Base-by-base conservation (phyloP, 2,888 invertebrate species). In the Iselma pallidipennis region DNA sequence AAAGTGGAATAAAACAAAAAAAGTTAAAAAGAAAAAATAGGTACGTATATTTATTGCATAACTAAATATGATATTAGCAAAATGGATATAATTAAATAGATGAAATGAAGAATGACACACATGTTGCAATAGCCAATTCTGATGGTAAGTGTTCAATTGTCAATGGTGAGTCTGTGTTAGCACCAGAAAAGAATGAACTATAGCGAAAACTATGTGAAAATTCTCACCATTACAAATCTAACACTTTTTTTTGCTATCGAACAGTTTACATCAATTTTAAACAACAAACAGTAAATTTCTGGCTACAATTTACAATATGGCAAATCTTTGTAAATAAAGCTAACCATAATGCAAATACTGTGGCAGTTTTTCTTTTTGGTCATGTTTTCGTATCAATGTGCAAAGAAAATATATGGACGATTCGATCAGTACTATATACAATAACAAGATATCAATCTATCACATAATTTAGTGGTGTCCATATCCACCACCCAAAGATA, bases 91-190 rank as follows among this genome's bases (percentile, higher is more conserved):
- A 57, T 50, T 29, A 49, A 31, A 53, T 28, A 56, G 52, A 63
- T 63, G 63, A 63, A 55, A 58, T 58, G 58, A 51, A 23, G 23
- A 52, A 63, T 52, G 63, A 63, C 63, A 63, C 63, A 63, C 63
- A 63, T 16, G 55, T 59, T 52, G 59, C 63, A 59, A 51, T 56
- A 29, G 55, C 42, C 45, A 50, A 56, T 37, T 49, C 25, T 45
- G 45, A 45, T 23, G 23, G 4, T 45, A 45, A 45, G 33, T 25
- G 63, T 63, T 63, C 63, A 63, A 63, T 55, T 63, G 63, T 42
- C 48, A 19, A 23, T 45, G 25, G 3, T 52, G 52, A 21, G 19
- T 14, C 2, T 25, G 23, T 25, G 23, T 50, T 54, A 29, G 25
- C 50, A 55, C 26, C 16, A 48, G 25, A 37, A 33, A 6, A 19